Evolutionary conservation across 2,113 vertebrate genomes (phyloP), one percentile per base, ranked within the genome.

Genomic region (Nycticorax nycticorax): DNA sequence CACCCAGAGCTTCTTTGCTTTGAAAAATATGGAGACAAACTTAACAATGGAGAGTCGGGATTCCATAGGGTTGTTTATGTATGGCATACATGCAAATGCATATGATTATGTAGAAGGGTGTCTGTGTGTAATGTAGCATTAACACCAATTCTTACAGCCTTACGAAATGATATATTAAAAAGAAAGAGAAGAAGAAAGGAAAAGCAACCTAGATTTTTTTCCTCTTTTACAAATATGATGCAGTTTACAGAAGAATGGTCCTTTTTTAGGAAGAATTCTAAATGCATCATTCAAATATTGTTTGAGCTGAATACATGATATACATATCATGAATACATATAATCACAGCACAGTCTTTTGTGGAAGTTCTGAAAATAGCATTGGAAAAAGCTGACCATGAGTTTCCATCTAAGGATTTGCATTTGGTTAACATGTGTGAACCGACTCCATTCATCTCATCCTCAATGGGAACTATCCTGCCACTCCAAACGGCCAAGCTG

Each of bases 231-330:
- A 96, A 97, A 98, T 96, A 98, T 12, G 97, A 97, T 98, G 96
- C 97, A 96, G 94, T 98, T 98, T 98, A 98, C 97, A 98, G 98
- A 98, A 98, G 97, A 95, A 94, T 77, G 88, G 96, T 97, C 94
- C 96, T 96, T 98, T 98, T 98, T 98, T 97, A 97, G 97, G 95
- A 97, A 92, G 97, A 97, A 97, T 96, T 98, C 98, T 97, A 98
- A 98, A 97, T 97, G 97, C 98, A 98, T 98, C 98, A 98, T 98
- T 98, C 98, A 98, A 98, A 98, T 97, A 98, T 97, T 97, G 96
- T 98, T 98, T 98, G 98, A 98, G 97, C 95, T 98, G 96, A 98
- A 97, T 97, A 97, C 98, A 98, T 79, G 96, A 97, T 98, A 97
- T 97, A 96, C 97, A 97, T 98, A 98, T 98, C 97, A 98, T 98